phyloP scores from a whole-genome alignment of 30 jellyfish, hydroid and myxozoan species.

The Pseudorhiza aurosa region DNA sequence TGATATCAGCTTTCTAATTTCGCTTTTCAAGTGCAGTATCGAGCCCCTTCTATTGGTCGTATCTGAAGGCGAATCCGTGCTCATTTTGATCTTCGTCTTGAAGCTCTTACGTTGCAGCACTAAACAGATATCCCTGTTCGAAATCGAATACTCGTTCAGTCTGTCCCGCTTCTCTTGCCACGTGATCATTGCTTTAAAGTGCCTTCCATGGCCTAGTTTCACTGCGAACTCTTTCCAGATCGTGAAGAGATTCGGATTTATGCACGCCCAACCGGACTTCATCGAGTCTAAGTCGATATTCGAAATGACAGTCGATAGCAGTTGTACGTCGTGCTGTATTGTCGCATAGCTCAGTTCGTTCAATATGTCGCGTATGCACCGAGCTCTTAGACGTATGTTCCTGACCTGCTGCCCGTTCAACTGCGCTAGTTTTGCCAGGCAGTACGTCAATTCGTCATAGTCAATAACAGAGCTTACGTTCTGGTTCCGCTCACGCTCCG shows the following conservation, averaged over 20 bases:
- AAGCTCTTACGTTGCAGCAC: slow-evolving; percentile 12
- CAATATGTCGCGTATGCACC: slow-evolving; percentile 20
- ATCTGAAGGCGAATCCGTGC: neutral
- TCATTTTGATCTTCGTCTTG: slow-evolving; percentile 21
- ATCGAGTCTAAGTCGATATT: slow-evolving; percentile 43
- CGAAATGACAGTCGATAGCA: slow-evolving; percentile 1
- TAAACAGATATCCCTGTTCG: slow-evolving; percentile 32
- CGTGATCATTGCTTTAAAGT: slow-evolving; percentile 24
- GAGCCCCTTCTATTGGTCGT: slow-evolving; percentile 1
- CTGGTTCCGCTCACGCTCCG: slow-evolving; percentile 12
- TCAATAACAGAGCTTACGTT: neutral
- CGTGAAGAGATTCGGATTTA: slow-evolving; percentile 35
- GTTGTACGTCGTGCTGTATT: neutral
- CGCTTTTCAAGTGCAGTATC: slow-evolving; percentile 3
- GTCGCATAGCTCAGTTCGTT: neutral
- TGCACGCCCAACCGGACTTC: slow-evolving; percentile 62
- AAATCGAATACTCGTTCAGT: slow-evolving; percentile 31
- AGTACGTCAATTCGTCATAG: neutral
- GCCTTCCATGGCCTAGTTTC: slow-evolving; percentile 29
- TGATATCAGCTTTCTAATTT: slow-evolving; percentile 18
- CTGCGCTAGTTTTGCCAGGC: slow-evolving; percentile 30
- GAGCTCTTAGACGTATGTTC: slow-evolving; percentile 21
- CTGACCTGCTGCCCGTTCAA: neutral
- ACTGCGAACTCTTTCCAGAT: slow-evolving; percentile 49
- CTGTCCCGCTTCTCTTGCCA: slow-evolving; percentile 56